Conservation (phyloP, 2,113 vertebrate species). For the Dissostichus mawsoni region DNA sequence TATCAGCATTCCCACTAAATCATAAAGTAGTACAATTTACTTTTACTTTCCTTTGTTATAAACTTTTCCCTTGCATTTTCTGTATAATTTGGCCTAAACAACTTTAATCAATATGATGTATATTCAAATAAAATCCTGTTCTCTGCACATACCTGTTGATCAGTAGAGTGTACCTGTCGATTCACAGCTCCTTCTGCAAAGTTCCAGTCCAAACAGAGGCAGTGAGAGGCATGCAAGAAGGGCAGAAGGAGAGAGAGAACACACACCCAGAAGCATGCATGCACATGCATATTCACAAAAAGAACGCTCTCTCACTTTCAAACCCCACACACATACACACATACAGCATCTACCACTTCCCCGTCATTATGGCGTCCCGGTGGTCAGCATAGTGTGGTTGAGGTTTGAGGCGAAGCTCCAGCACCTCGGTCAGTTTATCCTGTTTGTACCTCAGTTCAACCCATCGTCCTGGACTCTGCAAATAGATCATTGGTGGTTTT, state of each 20-base stretch:
- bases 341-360: constrained; percentile 12
- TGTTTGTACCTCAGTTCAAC: constrained; percentile 13
- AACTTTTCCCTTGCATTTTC: not conserved
- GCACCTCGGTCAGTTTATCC: constrained; percentile 35
- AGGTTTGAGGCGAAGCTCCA: constrained; percentile 62
- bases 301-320: constrained; percentile 36
- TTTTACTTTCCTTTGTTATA: not conserved
- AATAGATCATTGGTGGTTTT: constrained; percentile 50
- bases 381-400: constrained; percentile 65
- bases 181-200: constrained; percentile 48
- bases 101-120: not conserved
- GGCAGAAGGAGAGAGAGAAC: constrained; percentile 39
- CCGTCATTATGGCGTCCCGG: constrained; percentile 60
- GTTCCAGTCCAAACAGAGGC: constrained; percentile 29
- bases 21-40: not conserved
- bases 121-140: not conserved
- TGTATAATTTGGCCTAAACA: too few species aligned
- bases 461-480: constrained; percentile 10
- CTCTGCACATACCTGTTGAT: constrained; percentile 37
- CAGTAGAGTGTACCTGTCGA: constrained; percentile 24
- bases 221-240: constrained; percentile 29
- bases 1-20: too few species aligned
- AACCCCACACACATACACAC: constrained; percentile 22
- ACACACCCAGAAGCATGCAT: constrained; percentile 60
- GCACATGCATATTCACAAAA: constrained; percentile 50